Evolutionary conservation across 1,140 invertebrate genomes (phyloP).

Genomic region (Hesperophylax magnus): DNA sequence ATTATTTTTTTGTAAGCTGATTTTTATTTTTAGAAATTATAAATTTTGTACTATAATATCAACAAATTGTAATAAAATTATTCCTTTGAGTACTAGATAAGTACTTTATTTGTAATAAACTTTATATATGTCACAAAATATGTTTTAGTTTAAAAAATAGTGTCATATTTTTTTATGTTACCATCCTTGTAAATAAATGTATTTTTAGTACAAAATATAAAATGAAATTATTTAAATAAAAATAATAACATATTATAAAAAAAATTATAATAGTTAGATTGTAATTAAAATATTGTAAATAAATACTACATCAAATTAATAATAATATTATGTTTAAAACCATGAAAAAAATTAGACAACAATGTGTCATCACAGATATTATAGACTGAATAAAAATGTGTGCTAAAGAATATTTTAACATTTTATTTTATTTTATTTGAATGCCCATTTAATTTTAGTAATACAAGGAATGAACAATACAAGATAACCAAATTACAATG

Average conservation of each 20-base stretch:
- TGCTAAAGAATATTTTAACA: not conserved
- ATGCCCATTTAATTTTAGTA: no score
- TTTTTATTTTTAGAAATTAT: no score
- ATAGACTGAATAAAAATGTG: conserved; percentile 13
- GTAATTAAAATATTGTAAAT: conserved; percentile 1
- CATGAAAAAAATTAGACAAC: not conserved
- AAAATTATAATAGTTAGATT: no score
- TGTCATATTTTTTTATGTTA: conserved; percentile 21
- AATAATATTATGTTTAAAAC: not conserved
- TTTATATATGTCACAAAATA: no score
- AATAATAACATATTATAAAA: not conserved
- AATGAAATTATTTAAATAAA: not conserved
- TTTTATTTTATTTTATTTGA: not conserved
- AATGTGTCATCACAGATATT: not conserved
- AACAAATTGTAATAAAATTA: no score
- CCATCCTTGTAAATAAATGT: conserved; percentile 10
- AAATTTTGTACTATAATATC: no score
- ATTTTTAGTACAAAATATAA: not conserved
- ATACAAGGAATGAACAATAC: no score
- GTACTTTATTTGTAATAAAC: no score
- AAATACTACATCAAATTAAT: not conserved
- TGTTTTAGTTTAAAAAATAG: not conserved
- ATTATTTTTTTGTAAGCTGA: no score
- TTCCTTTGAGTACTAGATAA: no score
- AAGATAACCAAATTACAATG: no score